These are phyloP conservation scores for Enteromius treurensis DNA, from an alignment of 2,797 vertebrate genomes.

Conservation along the genomic window DNA sequence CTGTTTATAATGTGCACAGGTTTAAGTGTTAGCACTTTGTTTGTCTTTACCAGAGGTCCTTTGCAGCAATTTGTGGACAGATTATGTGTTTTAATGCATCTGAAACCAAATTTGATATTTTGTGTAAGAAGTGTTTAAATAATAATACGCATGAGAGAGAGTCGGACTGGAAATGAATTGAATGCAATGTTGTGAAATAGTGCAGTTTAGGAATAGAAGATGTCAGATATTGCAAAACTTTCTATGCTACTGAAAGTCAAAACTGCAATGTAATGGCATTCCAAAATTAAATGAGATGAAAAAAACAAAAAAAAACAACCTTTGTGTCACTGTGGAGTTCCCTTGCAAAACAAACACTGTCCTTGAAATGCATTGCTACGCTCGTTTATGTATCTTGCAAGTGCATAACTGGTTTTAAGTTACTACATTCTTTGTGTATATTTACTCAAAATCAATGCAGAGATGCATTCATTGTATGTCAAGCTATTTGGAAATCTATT, in stretches of 20 bases:
- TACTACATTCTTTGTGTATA: constrained; percentile 21
- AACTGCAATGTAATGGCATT: constrained; percentile 55
- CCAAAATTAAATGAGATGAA: constrained; percentile 54
- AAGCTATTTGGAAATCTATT: background rate
- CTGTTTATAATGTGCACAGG: constrained; percentile 11
- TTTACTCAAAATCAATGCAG: constrained; percentile 20
- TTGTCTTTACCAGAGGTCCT: background rate
- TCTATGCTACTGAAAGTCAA: constrained; percentile 16
- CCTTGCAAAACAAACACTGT: constrained; percentile 19
- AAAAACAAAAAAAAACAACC: background rate
- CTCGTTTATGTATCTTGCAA: constrained; percentile 14
- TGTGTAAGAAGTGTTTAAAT: constrained; percentile 12
- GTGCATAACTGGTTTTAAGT: constrained; percentile 9
- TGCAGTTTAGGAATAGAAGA: background rate
- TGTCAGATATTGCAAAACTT: constrained; percentile 11
- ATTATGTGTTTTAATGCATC: constrained; percentile 9
- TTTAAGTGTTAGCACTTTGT: background rate
- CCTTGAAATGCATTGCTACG: constrained; percentile 7
- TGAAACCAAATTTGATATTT: constrained; percentile 31
- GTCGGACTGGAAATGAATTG: constrained; percentile 19
- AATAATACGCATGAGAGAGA: background rate
- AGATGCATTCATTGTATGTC: background rate
- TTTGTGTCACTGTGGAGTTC: constrained; percentile 7
- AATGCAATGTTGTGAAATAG: constrained; percentile 8
- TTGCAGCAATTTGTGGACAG: constrained; percentile 16